These are phyloP conservation scores for Coleophora deauratella DNA, from an alignment of 2,888 invertebrate species.

Conservation along the genomic window DNA sequence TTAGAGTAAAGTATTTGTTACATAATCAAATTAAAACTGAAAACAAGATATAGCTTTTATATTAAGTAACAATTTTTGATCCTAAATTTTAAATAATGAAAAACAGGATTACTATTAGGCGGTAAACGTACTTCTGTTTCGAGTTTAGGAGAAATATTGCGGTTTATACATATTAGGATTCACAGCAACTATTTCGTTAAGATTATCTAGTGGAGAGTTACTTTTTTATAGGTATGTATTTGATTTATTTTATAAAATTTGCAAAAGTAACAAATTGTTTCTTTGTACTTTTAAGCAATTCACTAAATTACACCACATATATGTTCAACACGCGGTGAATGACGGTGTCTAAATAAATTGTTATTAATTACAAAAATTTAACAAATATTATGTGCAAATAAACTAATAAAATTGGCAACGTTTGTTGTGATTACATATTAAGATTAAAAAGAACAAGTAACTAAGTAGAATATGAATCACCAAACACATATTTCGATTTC, in stretches of 20 bases:
- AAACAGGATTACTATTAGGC: slow-evolving; percentile 42
- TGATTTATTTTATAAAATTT: slow-evolving; percentile 78
- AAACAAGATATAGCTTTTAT: slow-evolving; percentile 48
- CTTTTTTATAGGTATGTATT: slow-evolving; percentile 62
- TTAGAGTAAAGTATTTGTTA: slow-evolving; percentile 28
- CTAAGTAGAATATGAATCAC: slow-evolving; percentile 68
- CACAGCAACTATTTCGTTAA: slow-evolving; percentile 67
- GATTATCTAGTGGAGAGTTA: slow-evolving; percentile 57
- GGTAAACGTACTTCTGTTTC: slow-evolving; percentile 29
- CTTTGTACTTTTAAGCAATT: slow-evolving; percentile 82
- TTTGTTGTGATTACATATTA: slow-evolving; percentile 56
- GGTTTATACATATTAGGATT: slow-evolving; percentile 46
- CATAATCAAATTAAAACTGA: slow-evolving; percentile 43
- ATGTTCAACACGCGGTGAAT: slow-evolving; percentile 63
- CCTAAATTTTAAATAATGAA: slow-evolving; percentile 53
- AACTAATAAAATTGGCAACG: slow-evolving; percentile 70
- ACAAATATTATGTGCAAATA: slow-evolving; percentile 68
- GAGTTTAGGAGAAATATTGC: slow-evolving; percentile 37
- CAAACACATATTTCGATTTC: slow-evolving; percentile 46
- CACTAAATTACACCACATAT: slow-evolving; percentile 72
- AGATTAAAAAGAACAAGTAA: slow-evolving; percentile 66
- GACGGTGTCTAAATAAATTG: slow-evolving; percentile 67
- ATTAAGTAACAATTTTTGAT: slow-evolving; percentile 63
- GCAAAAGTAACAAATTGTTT: slow-evolving; percentile 81
- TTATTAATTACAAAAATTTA: slow-evolving; percentile 65